phyloP scores from a whole-genome alignment of 2,888 invertebrate genomes.

The Tortrix viridana region DNA sequence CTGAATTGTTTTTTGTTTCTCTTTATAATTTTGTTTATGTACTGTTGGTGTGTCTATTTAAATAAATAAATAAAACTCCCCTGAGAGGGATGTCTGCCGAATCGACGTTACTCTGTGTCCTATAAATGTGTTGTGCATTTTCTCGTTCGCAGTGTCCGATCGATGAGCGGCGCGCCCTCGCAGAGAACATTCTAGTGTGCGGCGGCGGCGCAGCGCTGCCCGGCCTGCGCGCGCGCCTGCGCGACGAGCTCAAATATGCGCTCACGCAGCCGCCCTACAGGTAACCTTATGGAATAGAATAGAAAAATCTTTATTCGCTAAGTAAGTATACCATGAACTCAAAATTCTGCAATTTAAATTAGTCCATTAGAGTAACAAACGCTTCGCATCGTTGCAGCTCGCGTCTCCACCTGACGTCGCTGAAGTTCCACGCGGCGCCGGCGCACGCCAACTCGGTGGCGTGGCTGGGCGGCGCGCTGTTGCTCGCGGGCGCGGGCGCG shows the following conservation, averaged over 20 bases:
- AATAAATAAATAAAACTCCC: no score
- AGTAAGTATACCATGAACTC: no score
- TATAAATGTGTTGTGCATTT: no score
- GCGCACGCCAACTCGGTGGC: conserved; percentile 90
- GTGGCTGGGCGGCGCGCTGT: conserved; percentile 91
- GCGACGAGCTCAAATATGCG: conserved; percentile 89
- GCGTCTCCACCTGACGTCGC: conserved; percentile 52
- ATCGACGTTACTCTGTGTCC: background rate
- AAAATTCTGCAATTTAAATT: background rate
- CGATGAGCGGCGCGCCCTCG: conserved; percentile 90
- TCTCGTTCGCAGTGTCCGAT: conserved; percentile 92
- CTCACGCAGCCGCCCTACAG: conserved; percentile 86
- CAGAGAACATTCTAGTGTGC: conserved; percentile 92
- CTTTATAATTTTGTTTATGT: no score
- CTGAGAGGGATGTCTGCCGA: background rate
- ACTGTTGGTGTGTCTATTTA: no score
- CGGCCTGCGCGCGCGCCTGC: conserved; percentile 92
- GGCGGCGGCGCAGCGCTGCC: conserved; percentile 94
- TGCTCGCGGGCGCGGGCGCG: conserved; percentile 58
- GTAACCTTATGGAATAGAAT: conserved; percentile 46
- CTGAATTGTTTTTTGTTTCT: no score
- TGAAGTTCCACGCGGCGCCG: conserved; percentile 93
- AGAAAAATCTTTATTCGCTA: no score
- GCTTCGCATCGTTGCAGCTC: conserved; percentile 42
- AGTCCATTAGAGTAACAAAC: background rate